phyloP scores from a whole-genome alignment of 2,113 vertebrate species.

The Rhinopomastus cyanomelas region DNA sequence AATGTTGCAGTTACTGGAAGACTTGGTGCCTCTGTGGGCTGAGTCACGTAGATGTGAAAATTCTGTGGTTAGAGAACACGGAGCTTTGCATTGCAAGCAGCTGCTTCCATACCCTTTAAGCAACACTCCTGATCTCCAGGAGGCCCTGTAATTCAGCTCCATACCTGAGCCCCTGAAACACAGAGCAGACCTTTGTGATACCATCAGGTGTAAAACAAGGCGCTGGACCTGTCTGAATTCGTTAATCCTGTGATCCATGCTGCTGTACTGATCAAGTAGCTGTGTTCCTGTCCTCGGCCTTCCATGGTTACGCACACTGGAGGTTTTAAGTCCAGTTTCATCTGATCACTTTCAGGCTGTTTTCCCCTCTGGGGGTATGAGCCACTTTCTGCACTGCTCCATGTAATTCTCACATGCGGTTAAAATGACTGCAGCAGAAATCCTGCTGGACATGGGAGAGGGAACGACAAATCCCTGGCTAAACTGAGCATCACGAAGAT shows the following conservation, averaged over 20 bases:
- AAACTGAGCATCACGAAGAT: background rate
- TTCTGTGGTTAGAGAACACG: background rate
- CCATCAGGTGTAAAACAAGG: background rate
- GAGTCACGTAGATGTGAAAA: background rate
- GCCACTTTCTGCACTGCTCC: background rate
- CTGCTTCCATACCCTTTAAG: background rate
- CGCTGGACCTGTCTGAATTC: background rate
- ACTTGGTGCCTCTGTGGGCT: background rate
- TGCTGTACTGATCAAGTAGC: background rate
- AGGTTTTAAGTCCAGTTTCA: background rate
- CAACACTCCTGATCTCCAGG: background rate
- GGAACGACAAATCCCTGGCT: background rate
- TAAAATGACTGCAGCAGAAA: background rate
- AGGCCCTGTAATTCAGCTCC: background rate
- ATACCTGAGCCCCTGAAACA: background rate
- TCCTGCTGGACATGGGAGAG: background rate
- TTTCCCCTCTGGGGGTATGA: background rate
- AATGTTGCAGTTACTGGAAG: constrained; percentile 47
- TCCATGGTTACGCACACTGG: background rate
- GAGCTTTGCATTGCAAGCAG: background rate
- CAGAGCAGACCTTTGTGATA: background rate
- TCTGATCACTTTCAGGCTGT: background rate
- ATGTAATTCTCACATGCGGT: background rate
- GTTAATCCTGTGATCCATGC: background rate
- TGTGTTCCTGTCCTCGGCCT: background rate